Percentiles rank a stretch among this genome's conserved stretches.
These are phyloP conservation scores for Tragopan temminckii DNA, from an alignment of 2,797 vertebrate species.

Conservation along the genomic window DNA sequence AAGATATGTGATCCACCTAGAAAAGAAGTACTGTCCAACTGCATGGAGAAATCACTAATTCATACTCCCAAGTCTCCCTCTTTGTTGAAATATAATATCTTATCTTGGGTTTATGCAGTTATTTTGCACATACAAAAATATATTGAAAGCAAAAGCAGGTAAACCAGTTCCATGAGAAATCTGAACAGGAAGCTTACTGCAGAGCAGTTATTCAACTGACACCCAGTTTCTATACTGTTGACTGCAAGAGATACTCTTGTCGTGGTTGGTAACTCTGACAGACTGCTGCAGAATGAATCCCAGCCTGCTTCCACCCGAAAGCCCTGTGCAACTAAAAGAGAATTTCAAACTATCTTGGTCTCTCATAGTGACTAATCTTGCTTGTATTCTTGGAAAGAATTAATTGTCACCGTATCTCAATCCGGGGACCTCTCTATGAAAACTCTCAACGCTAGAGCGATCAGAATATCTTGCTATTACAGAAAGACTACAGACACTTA, in stretches of 20 bases:
- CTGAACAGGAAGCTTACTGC: neutral
- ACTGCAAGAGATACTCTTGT: neutral
- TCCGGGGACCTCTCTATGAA: neutral
- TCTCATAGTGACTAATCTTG: neutral
- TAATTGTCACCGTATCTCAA: neutral
- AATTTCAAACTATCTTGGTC: neutral
- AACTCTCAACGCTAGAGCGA: neutral
- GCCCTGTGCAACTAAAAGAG: neutral
- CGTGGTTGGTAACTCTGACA: neutral
- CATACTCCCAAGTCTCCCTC: neutral
- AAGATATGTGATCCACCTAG: neutral
- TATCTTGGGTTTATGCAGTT: neutral
- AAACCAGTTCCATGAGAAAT: neutral
- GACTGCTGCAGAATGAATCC: neutral
- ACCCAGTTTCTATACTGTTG: neutral
- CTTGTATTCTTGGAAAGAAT: neutral
- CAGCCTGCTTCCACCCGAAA: neutral
- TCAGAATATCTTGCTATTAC: neutral
- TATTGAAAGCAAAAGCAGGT: neutral
- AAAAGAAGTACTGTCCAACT: neutral
- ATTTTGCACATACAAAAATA: neutral
- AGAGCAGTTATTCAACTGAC: neutral
- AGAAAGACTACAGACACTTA: neutral
- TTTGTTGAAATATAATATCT: neutral
- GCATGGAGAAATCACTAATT: neutral